These are phyloP conservation scores for Promerops cafer DNA, from an alignment of 2,113 vertebrate species.

Conservation along the genomic window DNA sequence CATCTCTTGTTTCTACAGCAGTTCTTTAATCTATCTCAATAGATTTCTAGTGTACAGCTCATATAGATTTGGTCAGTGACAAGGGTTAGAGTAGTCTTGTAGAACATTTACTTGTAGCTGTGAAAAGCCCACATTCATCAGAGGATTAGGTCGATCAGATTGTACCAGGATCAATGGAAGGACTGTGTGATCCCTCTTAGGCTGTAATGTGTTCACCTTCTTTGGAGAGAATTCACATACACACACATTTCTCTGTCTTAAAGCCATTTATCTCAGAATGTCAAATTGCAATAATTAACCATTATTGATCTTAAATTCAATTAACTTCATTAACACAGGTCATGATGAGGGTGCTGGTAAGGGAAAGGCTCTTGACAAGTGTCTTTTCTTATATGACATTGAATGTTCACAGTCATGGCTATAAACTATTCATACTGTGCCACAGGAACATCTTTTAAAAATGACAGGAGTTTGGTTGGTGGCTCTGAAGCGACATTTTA, in stretches of 20 bases:
- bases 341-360: conserved; percentile 81
- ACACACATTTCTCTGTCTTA: conserved; percentile 74
- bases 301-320: conserved; percentile 99
- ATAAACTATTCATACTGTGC: conserved; percentile 28
- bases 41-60: conserved; percentile 75
- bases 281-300: conserved; percentile 99
- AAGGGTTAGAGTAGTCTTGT: conserved; percentile 82
- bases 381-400: conserved; percentile 72
- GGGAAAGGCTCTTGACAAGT: conserved; percentile 76
- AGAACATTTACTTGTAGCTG: conserved; percentile 83
- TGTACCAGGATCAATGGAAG: conserved; percentile 84
- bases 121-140: conserved; percentile 85
- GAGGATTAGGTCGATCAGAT: conserved; percentile 84
- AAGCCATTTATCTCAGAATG: conserved; percentile 90
- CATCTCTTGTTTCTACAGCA: conserved; percentile 70
- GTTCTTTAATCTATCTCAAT: conserved; percentile 79
- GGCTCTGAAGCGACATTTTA: background rate
- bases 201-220: conserved; percentile 71
- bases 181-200: conserved; percentile 79
- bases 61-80: conserved; percentile 77
- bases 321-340: conserved; percentile 98
- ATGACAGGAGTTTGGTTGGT: conserved; percentile 1
- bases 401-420: conserved; percentile 32
- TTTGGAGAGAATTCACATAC: conserved; percentile 68
- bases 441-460: conserved; percentile 36